Conservation (phyloP, 2,797 vertebrate species). For the Acomys russatus region DNA sequence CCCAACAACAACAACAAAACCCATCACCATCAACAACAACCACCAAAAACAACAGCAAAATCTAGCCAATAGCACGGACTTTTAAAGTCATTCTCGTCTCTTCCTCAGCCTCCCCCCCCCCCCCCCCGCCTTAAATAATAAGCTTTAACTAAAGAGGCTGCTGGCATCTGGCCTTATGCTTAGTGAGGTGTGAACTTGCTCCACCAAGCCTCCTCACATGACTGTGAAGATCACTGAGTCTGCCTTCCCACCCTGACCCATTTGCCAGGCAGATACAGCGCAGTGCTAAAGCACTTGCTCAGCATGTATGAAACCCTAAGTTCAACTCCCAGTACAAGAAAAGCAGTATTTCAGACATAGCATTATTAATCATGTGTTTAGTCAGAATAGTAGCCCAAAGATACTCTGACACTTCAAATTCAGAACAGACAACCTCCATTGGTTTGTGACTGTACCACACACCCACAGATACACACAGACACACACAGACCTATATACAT, state of each 20-base stretch:
- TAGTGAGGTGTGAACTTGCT: neutral
- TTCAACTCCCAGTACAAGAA: neutral
- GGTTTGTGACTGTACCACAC: neutral
- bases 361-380: neutral
- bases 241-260: accelerated
- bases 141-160: neutral
- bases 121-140: neutral
- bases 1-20: no score
- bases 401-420: neutral
- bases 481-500: no score
- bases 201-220: accelerated
- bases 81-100: neutral
- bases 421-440: neutral
- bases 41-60: no score
- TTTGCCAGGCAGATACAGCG: neutral
- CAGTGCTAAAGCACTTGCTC: neutral
- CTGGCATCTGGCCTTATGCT: neutral
- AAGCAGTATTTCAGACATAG: neutral
- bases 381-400: neutral
- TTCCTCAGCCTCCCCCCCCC: neutral
- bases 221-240: no score
- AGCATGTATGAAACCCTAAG: no score
- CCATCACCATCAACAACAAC: no score
- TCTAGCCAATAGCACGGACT: no score
- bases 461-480: neutral